These are phyloP conservation scores for Buphagus erythrorhynchus DNA, from an alignment of 2,797 vertebrate genomes.

Conservation along the genomic window DNA sequence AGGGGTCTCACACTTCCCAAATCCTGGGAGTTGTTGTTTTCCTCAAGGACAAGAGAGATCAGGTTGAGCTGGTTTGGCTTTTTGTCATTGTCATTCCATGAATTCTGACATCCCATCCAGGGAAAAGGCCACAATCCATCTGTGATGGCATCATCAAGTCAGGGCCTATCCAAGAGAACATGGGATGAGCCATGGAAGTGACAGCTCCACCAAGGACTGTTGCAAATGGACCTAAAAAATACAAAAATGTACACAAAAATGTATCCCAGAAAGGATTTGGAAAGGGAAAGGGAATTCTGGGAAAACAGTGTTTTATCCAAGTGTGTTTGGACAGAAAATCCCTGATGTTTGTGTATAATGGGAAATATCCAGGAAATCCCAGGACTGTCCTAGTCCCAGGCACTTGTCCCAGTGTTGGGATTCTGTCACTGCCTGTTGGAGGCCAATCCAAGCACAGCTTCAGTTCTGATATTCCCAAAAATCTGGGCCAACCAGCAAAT, in stretches of 20 bases:
- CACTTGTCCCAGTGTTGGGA: background rate
- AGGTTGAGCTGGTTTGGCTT: background rate
- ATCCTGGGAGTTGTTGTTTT: background rate
- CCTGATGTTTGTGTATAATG: background rate
- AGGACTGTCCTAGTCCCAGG: background rate
- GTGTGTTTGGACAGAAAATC: background rate
- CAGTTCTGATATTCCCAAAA: background rate
- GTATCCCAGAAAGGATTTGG: background rate
- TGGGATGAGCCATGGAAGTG: background rate
- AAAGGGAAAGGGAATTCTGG: background rate
- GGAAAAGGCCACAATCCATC: background rate
- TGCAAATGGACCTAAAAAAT: background rate
- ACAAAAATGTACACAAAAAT: background rate
- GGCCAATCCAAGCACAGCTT: background rate
- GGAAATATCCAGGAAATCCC: background rate
- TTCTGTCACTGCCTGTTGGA: background rate
- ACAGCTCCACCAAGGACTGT: background rate
- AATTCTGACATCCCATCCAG: background rate
- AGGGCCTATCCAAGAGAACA: background rate
- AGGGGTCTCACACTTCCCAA: background rate
- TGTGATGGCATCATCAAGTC: rapidly evolving
- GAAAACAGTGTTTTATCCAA: background rate
- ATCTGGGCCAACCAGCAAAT: background rate
- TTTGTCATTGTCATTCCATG: background rate
- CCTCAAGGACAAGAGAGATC: background rate